Evolutionary conservation across 1,140 invertebrate species (phyloP), one percentile per base, ranked within the genome.

Genomic region (Hycleus phaleratus): DNA sequence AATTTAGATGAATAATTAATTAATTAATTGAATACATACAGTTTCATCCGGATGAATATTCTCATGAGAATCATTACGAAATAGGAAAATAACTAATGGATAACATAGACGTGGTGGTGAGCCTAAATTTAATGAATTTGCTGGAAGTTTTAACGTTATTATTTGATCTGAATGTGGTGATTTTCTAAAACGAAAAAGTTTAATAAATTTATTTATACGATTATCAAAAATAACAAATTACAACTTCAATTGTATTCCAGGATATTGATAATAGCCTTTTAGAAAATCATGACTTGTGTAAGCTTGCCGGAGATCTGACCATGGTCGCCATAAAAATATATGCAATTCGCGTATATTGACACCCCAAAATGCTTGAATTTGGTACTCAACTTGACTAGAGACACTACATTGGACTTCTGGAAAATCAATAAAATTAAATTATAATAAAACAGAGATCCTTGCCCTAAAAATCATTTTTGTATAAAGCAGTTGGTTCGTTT

Each of bases 301-400:
- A 65, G 82, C 75, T 67, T 82, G 80, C 38, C 80, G 78, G 46
- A 88, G 76, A 47, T 77, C 77, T 51, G 76, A 78, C 82, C 83
- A 85, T 3, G 86, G 83, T 46, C 83, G 78, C 85, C 86, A 87
- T 26, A 89, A 75, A 18, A 84, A 84, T 55, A 84, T 77, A 67
- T 88, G 86, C 52, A 89, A 76, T 63, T 87, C 84, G 58, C 84
- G 77, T 49, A 88, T 87, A 44, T 84, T 85, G 43, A 87, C 86
- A 18, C 85, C 86, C 86, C 86, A 89, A 72, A 84, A 86, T 47
- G 82, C 84, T 40, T 84, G 81, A 43, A 86, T 73, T 65, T 81
- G 83, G 67, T 88, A 89, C 38, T 82, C 77, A 43, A 87, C 85
- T 73, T 87, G 85, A 60, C 86, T 87, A 3, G 85, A 86, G 48